Conservation (phyloP, 2,797 vertebrate genomes). For the Coendou prehensilis region DNA sequence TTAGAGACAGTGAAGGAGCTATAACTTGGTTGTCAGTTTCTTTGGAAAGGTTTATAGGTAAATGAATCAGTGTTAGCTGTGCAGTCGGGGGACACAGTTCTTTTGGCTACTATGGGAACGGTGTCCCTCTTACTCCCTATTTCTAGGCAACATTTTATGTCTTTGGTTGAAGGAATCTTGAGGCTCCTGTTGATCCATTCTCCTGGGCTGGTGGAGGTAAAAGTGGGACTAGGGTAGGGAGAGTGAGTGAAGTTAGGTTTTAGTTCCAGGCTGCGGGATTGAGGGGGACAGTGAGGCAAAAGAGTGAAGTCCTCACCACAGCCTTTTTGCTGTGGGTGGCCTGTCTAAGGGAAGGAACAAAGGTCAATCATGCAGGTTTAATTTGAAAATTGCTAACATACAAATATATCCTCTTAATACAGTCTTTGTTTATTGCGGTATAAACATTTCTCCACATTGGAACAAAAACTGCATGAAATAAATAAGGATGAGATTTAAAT, state of each 20-base stretch:
- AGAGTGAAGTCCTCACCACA: neutral
- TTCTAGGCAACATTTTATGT: neutral
- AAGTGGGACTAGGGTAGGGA: neutral
- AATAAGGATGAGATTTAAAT: conserved; percentile 56
- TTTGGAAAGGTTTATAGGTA: neutral
- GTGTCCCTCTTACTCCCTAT: neutral
- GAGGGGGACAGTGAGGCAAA: neutral
- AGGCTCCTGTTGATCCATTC: neutral
- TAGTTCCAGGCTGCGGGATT: neutral
- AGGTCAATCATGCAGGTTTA: conserved; percentile 65
- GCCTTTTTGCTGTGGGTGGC: conserved; percentile 67
- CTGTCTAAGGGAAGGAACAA: conserved; percentile 49
- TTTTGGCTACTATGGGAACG: neutral
- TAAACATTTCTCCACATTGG: conserved; percentile 49
- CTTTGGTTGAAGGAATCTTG: neutral
- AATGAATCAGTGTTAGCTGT: neutral
- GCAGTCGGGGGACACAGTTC: neutral
- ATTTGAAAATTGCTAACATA: conserved; percentile 78
- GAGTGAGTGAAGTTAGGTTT: neutral
- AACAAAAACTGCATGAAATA: conserved; percentile 60
- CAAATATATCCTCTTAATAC: conserved; percentile 51
- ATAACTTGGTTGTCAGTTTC: neutral
- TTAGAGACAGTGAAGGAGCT: neutral
- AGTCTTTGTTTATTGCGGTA: conserved; percentile 36
- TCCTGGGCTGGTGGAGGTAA: neutral